These are phyloP conservation scores for Drosophila austrosaltans DNA, from an alignment of 2,888 invertebrate genomes.

Conservation along the genomic window DNA sequence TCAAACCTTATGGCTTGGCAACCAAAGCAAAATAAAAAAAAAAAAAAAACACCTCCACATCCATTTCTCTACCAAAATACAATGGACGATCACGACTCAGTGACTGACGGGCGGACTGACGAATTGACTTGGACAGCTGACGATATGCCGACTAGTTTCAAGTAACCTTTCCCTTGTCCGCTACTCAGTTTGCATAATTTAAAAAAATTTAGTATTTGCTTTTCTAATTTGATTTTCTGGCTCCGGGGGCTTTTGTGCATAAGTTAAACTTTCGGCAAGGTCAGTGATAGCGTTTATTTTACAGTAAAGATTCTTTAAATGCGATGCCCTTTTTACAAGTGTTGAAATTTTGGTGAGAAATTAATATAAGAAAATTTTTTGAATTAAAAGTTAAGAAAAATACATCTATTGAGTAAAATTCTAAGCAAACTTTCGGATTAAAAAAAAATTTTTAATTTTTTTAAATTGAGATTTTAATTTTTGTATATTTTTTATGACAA, in stretches of 20 bases:
- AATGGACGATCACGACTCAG: neutral
- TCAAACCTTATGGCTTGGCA: constrained; percentile 48
- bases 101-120: too few species aligned
- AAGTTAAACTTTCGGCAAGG: constrained; percentile 63
- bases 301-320: constrained; percentile 13
- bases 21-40: constrained; percentile 27
- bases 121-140: neutral
- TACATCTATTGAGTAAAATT: too few species aligned
- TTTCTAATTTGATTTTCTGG: constrained; percentile 66
- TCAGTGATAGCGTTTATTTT: constrained; percentile 65
- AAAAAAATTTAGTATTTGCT: constrained; percentile 65
- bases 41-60: constrained; percentile 10
- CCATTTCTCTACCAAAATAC: constrained; percentile 11
- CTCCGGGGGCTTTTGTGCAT: constrained; percentile 27
- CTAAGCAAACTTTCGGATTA: too few species aligned
- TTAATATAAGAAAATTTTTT: too few species aligned
- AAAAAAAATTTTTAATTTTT: too few species aligned
- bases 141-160: neutral
- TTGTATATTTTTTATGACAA: too few species aligned
- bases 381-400: too few species aligned
- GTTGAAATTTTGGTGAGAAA: neutral
- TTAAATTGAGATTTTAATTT: too few species aligned
- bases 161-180: constrained; percentile 32
- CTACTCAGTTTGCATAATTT: constrained; percentile 41
- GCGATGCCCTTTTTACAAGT: neutral